phyloP scores from a whole-genome alignment of 53 echinoderm and acorn worm genomes.

The Patiria pectinifera region DNA sequence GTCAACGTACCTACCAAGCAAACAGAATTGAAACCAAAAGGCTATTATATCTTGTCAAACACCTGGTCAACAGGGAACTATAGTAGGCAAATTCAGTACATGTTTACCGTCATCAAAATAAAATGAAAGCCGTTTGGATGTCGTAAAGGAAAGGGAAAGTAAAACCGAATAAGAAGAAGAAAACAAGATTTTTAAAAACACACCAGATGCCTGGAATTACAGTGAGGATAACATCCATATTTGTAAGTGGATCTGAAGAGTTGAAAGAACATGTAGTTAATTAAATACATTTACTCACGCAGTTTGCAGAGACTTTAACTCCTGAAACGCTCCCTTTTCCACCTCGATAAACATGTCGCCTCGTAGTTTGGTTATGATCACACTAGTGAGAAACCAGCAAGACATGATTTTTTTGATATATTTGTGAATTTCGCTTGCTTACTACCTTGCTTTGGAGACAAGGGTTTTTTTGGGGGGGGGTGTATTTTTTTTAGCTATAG shows the following conservation, averaged over 20 bases:
- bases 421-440: background rate
- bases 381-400: background rate
- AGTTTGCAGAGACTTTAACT: background rate
- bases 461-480: too few relatives aligned
- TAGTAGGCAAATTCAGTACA: too few relatives aligned
- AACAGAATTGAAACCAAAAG: background rate
- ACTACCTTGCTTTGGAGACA: background rate
- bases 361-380: background rate
- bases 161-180: background rate
- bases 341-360: background rate
- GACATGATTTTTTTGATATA: background rate
- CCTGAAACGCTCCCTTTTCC: background rate
- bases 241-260: background rate
- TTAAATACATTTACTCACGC: background rate
- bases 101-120: background rate
- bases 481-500: too few relatives aligned
- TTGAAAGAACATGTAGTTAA: background rate
- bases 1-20: slow-evolving; percentile 17
- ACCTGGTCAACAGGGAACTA: background rate
- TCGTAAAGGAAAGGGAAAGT: too few relatives aligned
- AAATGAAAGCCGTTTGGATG: background rate
- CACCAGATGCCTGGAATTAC: background rate
- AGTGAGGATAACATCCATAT: background rate
- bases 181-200: background rate
- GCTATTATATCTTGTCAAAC: background rate